Percentiles rank a stretch among this genome's conserved stretches.
phyloP scores from a whole-genome alignment of 2,888 invertebrate genomes.

The Plebejus melissa region DNA sequence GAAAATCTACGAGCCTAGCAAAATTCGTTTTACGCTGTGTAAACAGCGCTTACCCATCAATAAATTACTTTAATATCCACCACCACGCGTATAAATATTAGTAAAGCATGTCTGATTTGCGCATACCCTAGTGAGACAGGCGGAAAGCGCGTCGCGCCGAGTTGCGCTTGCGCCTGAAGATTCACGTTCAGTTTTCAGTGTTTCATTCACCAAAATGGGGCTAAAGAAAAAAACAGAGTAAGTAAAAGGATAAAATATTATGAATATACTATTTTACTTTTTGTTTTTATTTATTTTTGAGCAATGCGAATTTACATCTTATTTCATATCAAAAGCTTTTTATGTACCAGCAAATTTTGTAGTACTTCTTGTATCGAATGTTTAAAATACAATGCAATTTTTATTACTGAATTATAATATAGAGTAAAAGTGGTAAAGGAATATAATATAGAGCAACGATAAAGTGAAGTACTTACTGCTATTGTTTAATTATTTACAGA shows the following conservation, averaged over 20 bases:
- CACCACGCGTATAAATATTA: conserved; percentile 19
- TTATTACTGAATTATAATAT: neutral
- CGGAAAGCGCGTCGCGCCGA: neutral
- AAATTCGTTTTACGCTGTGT: neutral
- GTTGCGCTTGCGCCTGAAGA: neutral
- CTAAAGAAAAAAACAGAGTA: conserved; percentile 2
- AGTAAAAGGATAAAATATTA: neutral
- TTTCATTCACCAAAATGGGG: neutral
- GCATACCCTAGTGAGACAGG: neutral
- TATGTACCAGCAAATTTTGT: neutral
- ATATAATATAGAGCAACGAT: neutral
- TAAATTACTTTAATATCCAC: conserved; percentile 19
- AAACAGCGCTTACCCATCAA: neutral
- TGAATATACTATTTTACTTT: neutral
- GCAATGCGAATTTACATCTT: neutral
- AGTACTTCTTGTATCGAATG: neutral
- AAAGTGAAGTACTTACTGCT: neutral
- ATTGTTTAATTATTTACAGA: conserved; percentile 3
- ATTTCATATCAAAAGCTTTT: neutral
- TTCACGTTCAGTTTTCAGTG: neutral
- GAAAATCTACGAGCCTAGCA: neutral
- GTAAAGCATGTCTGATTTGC: conserved; percentile 13
- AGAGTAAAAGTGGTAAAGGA: neutral
- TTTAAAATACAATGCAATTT: neutral
- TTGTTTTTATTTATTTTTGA: neutral